phyloP scores from a whole-genome alignment of 2,888 invertebrate species.

The Cantharis lateralis region DNA sequence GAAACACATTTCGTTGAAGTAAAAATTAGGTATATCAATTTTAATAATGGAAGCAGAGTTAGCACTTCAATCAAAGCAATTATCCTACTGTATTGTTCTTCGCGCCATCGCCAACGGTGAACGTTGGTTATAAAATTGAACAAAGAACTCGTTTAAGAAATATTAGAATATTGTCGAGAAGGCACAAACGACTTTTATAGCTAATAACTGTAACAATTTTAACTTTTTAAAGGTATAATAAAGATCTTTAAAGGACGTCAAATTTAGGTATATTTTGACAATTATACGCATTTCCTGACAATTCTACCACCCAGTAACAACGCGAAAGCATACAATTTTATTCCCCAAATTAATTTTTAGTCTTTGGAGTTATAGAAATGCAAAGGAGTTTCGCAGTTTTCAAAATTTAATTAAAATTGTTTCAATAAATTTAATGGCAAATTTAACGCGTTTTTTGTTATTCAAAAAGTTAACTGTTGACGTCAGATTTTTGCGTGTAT shows the following conservation, averaged over 20 bases:
- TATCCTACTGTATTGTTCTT: conserved; percentile 17
- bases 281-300: neutral
- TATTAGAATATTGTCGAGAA: conserved; percentile 20
- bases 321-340: neutral
- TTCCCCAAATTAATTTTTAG: neutral
- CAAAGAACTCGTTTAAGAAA: conserved; percentile 24
- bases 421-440: neutral
- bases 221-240: conserved; percentile 17
- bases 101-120: conserved; percentile 21
- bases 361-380: neutral
- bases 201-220: conserved; percentile 22
- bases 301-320: neutral
- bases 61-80: conserved; percentile 24
- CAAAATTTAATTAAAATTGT: neutral
- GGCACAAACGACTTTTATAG: conserved; percentile 23
- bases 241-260: conserved; percentile 10
- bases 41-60: conserved; percentile 23
- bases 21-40: neutral
- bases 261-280: conserved; percentile 2
- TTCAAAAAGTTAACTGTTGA: neutral
- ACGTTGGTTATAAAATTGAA: conserved; percentile 22
- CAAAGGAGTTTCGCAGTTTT: neutral
- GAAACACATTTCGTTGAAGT: neutral
- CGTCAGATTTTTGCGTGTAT: neutral
- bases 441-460: neutral